A percentile compares a stretch with the other conserved stretches of the same genome.
phyloP scores from a whole-genome alignment of 2,113 vertebrate species.

The Raphicerus campestris region DNA sequence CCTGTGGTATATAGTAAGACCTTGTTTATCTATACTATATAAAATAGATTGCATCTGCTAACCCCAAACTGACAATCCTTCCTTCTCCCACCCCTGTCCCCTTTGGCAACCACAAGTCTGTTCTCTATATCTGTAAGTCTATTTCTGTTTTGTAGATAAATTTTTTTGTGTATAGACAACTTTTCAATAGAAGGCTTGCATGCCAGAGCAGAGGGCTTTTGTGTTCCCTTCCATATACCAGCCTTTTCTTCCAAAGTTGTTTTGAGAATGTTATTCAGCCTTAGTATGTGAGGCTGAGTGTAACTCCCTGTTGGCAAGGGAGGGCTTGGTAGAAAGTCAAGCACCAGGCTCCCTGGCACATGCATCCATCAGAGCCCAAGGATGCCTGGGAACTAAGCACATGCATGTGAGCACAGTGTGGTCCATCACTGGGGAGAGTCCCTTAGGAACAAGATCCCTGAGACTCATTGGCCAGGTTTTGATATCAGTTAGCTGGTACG shows the following conservation, averaged over 20 bases:
- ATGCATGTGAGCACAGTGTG: neutral
- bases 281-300: neutral
- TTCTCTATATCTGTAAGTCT: neutral
- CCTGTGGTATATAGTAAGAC: neutral
- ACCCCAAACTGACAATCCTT: neutral
- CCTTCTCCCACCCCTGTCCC: neutral
- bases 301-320: neutral
- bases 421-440: neutral
- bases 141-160: neutral
- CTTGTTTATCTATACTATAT: neutral
- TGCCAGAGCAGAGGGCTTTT: neutral
- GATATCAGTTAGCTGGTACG: neutral
- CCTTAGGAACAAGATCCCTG: neutral
- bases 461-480: neutral
- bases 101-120: neutral
- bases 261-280: neutral
- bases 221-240: neutral
- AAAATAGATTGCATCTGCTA: neutral
- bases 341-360: neutral
- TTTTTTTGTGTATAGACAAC: neutral
- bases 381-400: neutral
- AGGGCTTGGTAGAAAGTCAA: neutral
- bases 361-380: neutral
- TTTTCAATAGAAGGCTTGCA: neutral
- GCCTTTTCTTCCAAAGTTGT: neutral